Conservation (phyloP, 2,888 invertebrate species). For the Muschampia plurimacula region DNA sequence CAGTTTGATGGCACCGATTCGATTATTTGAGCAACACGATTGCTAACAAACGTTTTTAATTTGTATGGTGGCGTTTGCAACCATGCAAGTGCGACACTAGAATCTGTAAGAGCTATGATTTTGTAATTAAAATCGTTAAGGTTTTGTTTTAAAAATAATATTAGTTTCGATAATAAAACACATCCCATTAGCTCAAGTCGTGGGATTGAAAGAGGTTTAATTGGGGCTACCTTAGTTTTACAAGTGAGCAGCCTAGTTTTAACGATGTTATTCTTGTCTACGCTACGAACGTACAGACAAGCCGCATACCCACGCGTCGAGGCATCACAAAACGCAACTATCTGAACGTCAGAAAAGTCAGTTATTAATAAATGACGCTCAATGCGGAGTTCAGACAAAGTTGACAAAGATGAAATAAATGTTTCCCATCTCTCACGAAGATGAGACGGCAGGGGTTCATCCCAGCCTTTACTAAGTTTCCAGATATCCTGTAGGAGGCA, state of each 20-base stretch:
- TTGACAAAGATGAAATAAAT: background rate
- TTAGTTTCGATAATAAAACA: background rate
- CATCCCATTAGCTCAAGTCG: background rate
- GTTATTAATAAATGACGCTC: conserved; percentile 2
- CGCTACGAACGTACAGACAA: conserved; percentile 3
- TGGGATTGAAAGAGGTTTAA: conserved; percentile 5
- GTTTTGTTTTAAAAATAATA: background rate
- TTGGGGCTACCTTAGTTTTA: conserved; percentile 6
- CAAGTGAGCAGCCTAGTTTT: background rate
- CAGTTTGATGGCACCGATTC: background rate
- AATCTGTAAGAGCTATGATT: background rate
- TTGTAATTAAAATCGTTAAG: background rate
- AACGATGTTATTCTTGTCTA: background rate
- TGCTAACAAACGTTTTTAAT: conserved; percentile 3
- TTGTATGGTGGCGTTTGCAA: conserved; percentile 10
- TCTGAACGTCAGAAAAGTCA: background rate
- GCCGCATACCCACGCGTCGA: conserved; percentile 5
- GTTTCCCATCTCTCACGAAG: conserved; percentile 3
- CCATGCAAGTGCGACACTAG: conserved; percentile 15
- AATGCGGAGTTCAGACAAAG: background rate
- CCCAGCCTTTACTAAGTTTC: conserved; percentile 6
- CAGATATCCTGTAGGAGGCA: conserved; percentile 16
- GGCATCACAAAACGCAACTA: conserved; percentile 22
- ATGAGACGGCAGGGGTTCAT: background rate
- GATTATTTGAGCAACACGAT: conserved; percentile 4